Evolutionary conservation across 2,797 vertebrate species (phyloP), one percentile per base, ranked within the genome.

Genomic region (Moxostoma hubbsi): DNA sequence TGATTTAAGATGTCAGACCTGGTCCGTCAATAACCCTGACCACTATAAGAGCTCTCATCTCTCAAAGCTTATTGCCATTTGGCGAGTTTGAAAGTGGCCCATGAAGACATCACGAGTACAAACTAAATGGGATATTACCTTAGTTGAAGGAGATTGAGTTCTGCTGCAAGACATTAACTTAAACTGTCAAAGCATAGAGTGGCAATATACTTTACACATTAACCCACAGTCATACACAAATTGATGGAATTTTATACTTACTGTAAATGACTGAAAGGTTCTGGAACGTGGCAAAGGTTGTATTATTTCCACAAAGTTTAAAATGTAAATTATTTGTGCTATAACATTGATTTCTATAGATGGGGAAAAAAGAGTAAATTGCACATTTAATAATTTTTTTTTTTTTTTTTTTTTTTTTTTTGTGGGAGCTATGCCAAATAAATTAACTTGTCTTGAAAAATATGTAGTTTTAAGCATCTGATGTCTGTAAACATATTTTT

Each of bases 41-140:
- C 16, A 51, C 69, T 77, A 77, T 82, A 77, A 84, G 62, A 36
- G 49, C 64, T 78, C 77, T 81, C 50, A 83, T 86, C 46, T 72
- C 61, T 85, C 77, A 45, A 43, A 67, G 65, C 53, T 70, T 80
- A 82, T 80, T 74, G 62, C 65, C 51, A 43, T 10, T 46, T 50
- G 57, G 65, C 6, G 55, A 79, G 57, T 54, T 80, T 76, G 45
- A 71, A 76, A 64, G 79, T 79, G 55, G 55, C 64, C 71, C 57
- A 18, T 66, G 16, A 59, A 71, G 10, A 50, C 16, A 71, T 63
- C 51, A 80, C 72, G 65, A 81, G 65, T 72, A 78, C 82, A 77
- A 72, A 78, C 73, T 84, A 36, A 75, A 80, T 62, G 67, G 75
- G 65, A 73, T 77, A 82, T 85, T 85, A 77, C 75, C 78, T 73